Percentiles rank a stretch among this genome's conserved stretches.
Conservation (phyloP, 2,888 invertebrate species). For the Microctonus brassicae region DNA sequence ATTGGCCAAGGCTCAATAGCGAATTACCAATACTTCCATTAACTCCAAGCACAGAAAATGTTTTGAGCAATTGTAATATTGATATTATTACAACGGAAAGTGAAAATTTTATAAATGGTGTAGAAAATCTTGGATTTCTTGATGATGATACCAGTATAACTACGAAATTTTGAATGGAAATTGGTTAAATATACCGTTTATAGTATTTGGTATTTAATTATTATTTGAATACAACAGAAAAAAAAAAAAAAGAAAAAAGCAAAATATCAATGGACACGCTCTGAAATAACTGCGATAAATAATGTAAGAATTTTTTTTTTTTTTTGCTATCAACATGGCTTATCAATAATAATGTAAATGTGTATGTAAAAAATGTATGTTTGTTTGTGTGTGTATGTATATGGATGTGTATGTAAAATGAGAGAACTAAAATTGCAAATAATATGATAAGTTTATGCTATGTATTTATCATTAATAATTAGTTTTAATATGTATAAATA, state of each 20-base stretch:
- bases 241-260: too few relatives aligned
- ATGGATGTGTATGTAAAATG: neutral
- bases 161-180: conserved; percentile 44
- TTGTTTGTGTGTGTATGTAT: neutral
- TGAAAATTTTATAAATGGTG: conserved; percentile 25
- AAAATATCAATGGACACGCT: neutral
- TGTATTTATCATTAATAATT: neutral
- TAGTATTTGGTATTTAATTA: conserved; percentile 1
- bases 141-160: conserved; percentile 44
- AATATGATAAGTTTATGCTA: neutral
- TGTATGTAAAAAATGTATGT: neutral
- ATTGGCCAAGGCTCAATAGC: conserved; percentile 75
- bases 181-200: neutral
- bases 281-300: conserved; percentile 10
- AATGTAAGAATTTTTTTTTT: neutral
- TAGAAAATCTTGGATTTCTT: conserved; percentile 45
- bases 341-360: neutral
- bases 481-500: conserved; percentile 1
- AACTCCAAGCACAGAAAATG: conserved; percentile 56
- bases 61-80: conserved; percentile 44
- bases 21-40: conserved; percentile 55
- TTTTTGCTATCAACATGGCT: neutral
- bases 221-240: neutral
- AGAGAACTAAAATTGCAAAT: neutral
- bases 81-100: conserved; percentile 24